These are phyloP conservation scores for Odontothrips loti DNA, from an alignment of 2,888 invertebrate species.

Conservation along the genomic window DNA sequence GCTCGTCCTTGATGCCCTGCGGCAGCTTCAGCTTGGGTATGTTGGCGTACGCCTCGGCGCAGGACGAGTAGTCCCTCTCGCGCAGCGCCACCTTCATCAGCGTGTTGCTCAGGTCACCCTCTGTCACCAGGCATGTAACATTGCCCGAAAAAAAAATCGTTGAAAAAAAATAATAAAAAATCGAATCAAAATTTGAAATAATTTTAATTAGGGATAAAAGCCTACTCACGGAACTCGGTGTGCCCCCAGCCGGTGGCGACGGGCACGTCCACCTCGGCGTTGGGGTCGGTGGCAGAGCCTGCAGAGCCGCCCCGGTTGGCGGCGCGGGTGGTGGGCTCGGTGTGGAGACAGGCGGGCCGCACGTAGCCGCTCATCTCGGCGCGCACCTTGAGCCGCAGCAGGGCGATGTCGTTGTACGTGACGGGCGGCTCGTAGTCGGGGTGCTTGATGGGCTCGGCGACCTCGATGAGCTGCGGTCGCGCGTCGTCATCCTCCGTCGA, in stretches of 20 bases:
- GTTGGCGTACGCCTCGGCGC: conserved; percentile 11
- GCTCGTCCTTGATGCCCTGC: conserved; percentile 47
- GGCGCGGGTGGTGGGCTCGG: background rate
- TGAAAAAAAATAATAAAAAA: no score
- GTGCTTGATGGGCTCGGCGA: background rate
- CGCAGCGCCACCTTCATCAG: conserved; percentile 51
- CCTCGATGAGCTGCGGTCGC: background rate
- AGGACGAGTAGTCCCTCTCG: background rate
- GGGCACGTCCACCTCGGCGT: conserved; percentile 17
- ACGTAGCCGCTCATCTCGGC: conserved; percentile 9
- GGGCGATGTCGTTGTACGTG: conserved; percentile 15
- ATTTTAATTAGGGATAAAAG: no score
- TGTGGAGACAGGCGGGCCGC: conserved; percentile 7
- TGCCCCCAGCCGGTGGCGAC: conserved; percentile 39
- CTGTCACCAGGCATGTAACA: conserved; percentile 38
- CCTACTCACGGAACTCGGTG: conserved; percentile 36
- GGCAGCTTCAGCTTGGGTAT: conserved; percentile 37
- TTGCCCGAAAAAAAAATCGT: no score
- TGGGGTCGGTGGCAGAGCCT: background rate
- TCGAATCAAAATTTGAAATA: no score
- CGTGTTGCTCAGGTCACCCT: conserved; percentile 42
- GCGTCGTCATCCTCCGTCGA: background rate
- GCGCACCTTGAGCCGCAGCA: background rate
- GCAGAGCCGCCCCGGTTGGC: background rate
- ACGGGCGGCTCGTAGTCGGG: background rate